These are phyloP conservation scores for Bombus pyrosoma DNA, from an alignment of 1,140 invertebrate genomes.

Conservation along the genomic window DNA sequence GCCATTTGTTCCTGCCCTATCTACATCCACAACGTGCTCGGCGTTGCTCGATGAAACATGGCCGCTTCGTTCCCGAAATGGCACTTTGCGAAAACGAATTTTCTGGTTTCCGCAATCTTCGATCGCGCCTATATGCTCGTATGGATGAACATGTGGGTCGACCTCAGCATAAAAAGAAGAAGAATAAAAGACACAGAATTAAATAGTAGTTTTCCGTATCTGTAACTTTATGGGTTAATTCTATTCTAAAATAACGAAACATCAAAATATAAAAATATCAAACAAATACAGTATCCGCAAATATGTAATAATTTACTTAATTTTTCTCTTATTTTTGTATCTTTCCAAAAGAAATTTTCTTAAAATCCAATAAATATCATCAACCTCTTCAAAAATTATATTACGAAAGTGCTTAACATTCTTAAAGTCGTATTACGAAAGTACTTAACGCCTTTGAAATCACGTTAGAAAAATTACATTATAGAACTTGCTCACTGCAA, in stretches of 20 bases:
- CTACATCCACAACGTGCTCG: conserved; percentile 65
- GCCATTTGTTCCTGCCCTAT: conserved; percentile 71
- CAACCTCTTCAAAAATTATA: not conserved
- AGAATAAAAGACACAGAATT: not conserved
- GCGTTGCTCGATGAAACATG: conserved; percentile 65
- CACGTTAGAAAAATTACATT: not conserved
- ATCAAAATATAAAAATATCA: not conserved
- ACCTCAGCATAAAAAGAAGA: conserved; percentile 23
- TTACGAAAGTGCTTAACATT: not conserved
- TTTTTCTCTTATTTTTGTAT: not conserved
- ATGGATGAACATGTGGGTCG: conserved; percentile 40
- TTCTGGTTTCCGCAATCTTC: conserved; percentile 65
- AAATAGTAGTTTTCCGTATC: not conserved
- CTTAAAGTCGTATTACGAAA: no score
- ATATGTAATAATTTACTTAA: not conserved
- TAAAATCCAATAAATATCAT: not conserved
- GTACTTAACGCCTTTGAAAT: no score
- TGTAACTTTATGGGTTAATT: not conserved
- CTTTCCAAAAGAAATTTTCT: not conserved
- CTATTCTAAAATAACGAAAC: not conserved
- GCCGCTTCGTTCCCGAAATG: conserved; percentile 68
- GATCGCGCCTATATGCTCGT: conserved; percentile 44
- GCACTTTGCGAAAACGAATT: conserved; percentile 69
- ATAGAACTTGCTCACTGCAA: not conserved
- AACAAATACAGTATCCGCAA: not conserved